phyloP scores from a whole-genome alignment of 2,797 vertebrate species.

The Sarcophilus harrisii region DNA sequence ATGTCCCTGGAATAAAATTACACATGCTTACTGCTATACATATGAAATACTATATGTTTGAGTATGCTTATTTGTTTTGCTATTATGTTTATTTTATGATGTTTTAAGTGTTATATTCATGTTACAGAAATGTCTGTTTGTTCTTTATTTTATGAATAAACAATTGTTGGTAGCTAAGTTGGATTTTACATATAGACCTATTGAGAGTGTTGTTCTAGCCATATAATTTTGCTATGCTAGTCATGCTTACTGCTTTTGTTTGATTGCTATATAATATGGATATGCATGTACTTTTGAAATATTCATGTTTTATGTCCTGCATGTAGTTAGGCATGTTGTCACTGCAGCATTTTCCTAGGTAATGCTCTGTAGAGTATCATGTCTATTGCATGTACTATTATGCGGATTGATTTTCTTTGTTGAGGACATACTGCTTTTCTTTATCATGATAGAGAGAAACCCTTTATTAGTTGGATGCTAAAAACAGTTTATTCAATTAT shows the following conservation, averaged over 20 bases:
- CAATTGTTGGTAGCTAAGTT: neutral
- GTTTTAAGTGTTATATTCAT: neutral
- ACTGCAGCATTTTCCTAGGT: neutral
- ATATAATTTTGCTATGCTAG: neutral
- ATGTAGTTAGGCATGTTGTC: neutral
- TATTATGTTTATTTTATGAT: neutral
- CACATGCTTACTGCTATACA: neutral
- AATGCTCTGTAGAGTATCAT: neutral
- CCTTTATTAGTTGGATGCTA: neutral
- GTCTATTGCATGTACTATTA: too few relatives aligned
- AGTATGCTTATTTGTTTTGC: neutral
- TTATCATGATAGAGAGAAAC: slow-evolving; percentile 10
- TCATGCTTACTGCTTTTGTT: neutral
- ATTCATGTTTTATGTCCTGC: neutral
- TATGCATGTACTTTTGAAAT: neutral
- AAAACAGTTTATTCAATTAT: neutral
- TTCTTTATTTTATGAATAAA: neutral
- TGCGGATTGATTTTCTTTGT: neutral
- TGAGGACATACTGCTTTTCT: slow-evolving; percentile 27
- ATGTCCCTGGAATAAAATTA: neutral
- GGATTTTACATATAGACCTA: neutral
- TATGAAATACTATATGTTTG: neutral
- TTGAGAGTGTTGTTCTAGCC: neutral
- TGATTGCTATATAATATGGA: neutral
- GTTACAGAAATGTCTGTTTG: neutral